Percentiles rank a stretch among this genome's conserved stretches.
These are phyloP conservation scores for Meloidogyne floridensis DNA, from an alignment of 1,140 invertebrate species.

Conservation along the genomic window DNA sequence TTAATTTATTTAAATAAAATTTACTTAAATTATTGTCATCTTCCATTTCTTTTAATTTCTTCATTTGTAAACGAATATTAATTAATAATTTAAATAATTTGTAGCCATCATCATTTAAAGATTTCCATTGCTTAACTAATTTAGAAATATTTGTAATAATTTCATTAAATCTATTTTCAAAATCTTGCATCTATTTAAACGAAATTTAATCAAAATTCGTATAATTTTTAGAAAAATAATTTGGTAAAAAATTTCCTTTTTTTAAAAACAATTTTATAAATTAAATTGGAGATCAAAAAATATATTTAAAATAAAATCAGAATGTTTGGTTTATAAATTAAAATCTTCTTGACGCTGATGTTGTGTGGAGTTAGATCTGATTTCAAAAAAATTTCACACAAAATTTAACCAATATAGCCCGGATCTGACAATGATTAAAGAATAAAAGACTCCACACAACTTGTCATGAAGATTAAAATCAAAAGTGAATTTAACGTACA, in stretches of 20 bases:
- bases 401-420: too few relatives aligned
- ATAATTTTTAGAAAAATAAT: background rate
- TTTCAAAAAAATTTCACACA: too few relatives aligned
- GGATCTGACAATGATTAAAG: too few relatives aligned
- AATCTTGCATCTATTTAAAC: slow-evolving; percentile 10
- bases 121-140: slow-evolving; percentile 22
- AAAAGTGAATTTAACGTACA: background rate
- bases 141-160: background rate
- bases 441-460: background rate
- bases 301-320: background rate
- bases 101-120: background rate
- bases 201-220: background rate
- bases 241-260: background rate
- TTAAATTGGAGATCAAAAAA: background rate
- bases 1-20: background rate
- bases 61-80: slow-evolving; percentile 9
- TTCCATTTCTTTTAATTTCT: background rate
- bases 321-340: too few relatives aligned
- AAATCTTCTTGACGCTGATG: background rate
- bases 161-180: slow-evolving; percentile 10
- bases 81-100: slow-evolving; percentile 8
- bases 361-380: background rate
- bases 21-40: background rate
- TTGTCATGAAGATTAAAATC: background rate
- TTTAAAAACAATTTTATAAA: background rate